Base-by-base conservation (phyloP, 1,140 invertebrate genomes). In the Pseudomyrmex pallidus region DNA sequence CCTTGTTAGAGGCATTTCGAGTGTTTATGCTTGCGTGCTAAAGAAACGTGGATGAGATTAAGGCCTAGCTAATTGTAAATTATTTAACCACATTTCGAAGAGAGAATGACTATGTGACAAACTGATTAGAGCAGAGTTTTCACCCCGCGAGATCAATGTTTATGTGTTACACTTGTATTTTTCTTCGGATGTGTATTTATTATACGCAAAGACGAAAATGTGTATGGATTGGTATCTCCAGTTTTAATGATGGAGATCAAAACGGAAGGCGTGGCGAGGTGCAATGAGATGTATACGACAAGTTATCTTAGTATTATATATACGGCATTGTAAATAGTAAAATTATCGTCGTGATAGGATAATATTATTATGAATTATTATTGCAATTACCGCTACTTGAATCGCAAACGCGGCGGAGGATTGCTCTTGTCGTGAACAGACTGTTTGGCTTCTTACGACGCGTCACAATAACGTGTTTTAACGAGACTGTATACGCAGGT, bases 241-340 rank as follows among this genome's bases (percentile, higher is more conserved):
- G 5, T 35, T 35, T 35, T 5, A 74, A 68, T 68, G 35, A 67
- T 62, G 74, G 20, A 73, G 61, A 68, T 80, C 68, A 74, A 82
- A 83, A 73, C 74, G 66, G 57, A 56, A 62, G 64, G 48, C 70
- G 64, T 61, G 67, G 77, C 67, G 86, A 89, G 84, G 86, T 85
- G 84, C 90, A 91, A 90, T 88, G 83, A 92, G 89, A 91, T 90
- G 92, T 93, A 93, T 93, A 93, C 92, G 92, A 93, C 90, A 88
- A 92, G 91, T 91, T 93, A 93, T 90, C 89, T 90, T 93, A 92
- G 87, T 87, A 90, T 89, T 87, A 89, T 64, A 85, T 83, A 86
- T 87, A 80, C 89, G 89, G 82, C 87, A 92, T 91, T 93, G 92
- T 93, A 93, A 92, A 92, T 91, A 90, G 87, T 89, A 84, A 90